Evolutionary conservation across 2,113 vertebrate species (phyloP), one percentile per base, ranked within the genome.

Genomic region (Cheirogaleus medius): DNA sequence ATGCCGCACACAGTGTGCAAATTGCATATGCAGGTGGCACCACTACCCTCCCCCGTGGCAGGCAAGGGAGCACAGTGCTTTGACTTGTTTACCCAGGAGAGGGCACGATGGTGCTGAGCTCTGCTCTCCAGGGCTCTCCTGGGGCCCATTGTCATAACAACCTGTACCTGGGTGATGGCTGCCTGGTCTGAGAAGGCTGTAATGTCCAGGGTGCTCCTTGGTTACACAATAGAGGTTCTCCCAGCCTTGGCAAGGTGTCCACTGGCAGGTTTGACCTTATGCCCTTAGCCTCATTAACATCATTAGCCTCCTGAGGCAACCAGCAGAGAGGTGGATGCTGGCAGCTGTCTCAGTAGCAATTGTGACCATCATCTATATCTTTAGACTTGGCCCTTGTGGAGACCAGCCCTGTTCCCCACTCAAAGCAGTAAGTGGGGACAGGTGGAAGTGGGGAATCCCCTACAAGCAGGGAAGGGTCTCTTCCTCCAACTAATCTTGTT

Each of bases 211-310:
- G 29, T 66, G 15, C 17, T 93, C 73, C 89, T 83, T 83, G 74
- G 74, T 49, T 86, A 63, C 52, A 90, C 44, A 87, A 12, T 60
- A 29, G 49, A 91, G 78, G 29, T 20, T 83, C 52, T n/a, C 68
- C 76, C 47, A 27, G 27, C 60, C 92, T 77, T 77, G 29, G 52
- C 39, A 37, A 73, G 82, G 42, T 49, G 32, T 83, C 82, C 78
- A 8, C 71, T 42, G 81, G 56, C 60, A 56, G n/a, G 23, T 80
- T 37, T 87, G 69, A 96, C 71, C 29, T 42, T 64, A 29, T 14
- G 44, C 63, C 78, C 66, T 96, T 94, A 58, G 86, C 68, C 66
- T 90, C 39, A 37, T 29, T 83, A 58, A 63, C 64, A 47, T 89
- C 74, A 15, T 52, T 86, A 66, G 58, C 77, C 54, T 82, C 52